phyloP scores from a whole-genome alignment of 2,888 invertebrate genomes.

The Agonopterix subpropinquella region DNA sequence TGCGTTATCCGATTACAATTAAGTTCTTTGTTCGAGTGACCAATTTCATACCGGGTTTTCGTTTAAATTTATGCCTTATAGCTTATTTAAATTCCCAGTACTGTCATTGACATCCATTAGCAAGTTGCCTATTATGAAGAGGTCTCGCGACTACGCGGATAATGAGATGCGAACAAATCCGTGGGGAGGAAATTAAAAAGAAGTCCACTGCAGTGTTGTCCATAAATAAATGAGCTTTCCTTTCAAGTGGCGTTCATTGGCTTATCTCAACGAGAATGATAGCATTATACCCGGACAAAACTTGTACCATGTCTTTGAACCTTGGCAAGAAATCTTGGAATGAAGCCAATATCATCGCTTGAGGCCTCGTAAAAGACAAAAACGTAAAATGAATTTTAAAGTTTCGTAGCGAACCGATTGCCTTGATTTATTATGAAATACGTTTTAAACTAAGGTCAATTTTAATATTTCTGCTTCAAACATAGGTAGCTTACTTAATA shows the following conservation, averaged over 20 bases:
- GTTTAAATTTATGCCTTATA: background rate
- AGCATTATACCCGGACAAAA: constrained; percentile 57
- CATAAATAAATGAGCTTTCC: constrained; percentile 58
- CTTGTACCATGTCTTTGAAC: constrained; percentile 64
- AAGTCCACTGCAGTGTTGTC: constrained; percentile 49
- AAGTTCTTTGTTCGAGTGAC: too few species aligned
- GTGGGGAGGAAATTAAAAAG: constrained; percentile 46
- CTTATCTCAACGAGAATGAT: constrained; percentile 64
- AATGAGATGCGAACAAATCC: constrained; percentile 14
- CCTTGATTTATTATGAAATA: background rate
- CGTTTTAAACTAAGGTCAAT: too few species aligned
- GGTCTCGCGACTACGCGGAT: too few species aligned
- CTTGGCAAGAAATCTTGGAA: constrained; percentile 67
- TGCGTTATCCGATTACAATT: too few species aligned
- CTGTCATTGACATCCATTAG: too few species aligned
- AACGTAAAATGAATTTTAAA: constrained; percentile 28
- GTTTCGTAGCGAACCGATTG: constrained; percentile 7
- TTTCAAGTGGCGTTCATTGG: constrained; percentile 65
- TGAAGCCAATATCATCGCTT: constrained; percentile 56
- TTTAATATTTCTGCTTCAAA: too few species aligned
- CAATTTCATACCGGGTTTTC: too few species aligned
- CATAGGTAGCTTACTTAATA: too few species aligned
- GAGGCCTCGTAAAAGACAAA: constrained; percentile 39
- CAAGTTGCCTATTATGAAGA: too few species aligned
- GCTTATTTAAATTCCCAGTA: too few species aligned